These are phyloP conservation scores for Philereme vetulata DNA, from an alignment of 2,888 invertebrate species.

Conservation along the genomic window DNA sequence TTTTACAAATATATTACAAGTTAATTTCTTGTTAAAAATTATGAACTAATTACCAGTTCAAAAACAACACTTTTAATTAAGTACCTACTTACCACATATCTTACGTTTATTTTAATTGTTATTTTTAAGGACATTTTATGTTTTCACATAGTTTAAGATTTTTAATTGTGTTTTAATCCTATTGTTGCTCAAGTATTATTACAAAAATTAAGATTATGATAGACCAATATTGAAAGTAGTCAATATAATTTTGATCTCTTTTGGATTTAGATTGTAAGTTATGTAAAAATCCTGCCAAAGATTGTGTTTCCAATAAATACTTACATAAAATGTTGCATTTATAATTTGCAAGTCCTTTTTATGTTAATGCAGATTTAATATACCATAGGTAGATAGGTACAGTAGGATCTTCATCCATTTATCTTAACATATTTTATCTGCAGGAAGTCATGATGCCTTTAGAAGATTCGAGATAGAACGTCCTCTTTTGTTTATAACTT, in stretches of 20 bases:
- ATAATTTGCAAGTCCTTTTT: neutral
- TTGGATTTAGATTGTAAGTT: conserved; percentile 56
- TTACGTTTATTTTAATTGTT: conserved; percentile 13
- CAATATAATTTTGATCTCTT: conserved; percentile 69
- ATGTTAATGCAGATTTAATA: too few species aligned
- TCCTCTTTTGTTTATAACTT: too few species aligned
- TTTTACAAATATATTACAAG: neutral
- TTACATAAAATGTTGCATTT: conserved; percentile 38
- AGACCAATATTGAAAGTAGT: conserved; percentile 49
- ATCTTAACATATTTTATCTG: too few species aligned
- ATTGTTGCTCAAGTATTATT: conserved; percentile 66
- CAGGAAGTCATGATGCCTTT: too few species aligned
- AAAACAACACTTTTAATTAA: conserved; percentile 2
- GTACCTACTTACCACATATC: conserved; percentile 9
- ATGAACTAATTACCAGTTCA: conserved; percentile 2
- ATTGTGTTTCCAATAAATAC: conserved; percentile 57
- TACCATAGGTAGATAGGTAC: too few species aligned
- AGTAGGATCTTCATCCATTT: too few species aligned
- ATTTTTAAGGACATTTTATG: conserved; percentile 17
- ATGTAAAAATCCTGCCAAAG: conserved; percentile 68
- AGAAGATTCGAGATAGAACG: too few species aligned
- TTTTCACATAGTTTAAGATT: conserved; percentile 28
- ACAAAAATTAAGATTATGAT: conserved; percentile 45
- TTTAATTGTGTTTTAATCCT: conserved; percentile 21
- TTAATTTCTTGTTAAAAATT: neutral